These are phyloP conservation scores for Sphenodon punctatus DNA, from an alignment of 2,797 vertebrate species.

Conservation along the genomic window DNA sequence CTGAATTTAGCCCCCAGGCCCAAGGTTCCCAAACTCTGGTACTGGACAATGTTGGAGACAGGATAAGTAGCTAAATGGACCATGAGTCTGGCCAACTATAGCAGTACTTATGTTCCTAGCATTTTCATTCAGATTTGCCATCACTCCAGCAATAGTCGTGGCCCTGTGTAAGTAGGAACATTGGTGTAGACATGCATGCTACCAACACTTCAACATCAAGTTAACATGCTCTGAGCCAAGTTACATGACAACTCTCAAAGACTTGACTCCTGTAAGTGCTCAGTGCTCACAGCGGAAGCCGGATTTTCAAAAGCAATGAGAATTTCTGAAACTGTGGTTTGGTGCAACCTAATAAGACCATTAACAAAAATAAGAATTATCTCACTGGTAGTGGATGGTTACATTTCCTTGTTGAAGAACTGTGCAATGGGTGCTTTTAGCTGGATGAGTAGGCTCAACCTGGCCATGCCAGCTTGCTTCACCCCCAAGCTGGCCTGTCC, in stretches of 20 bases:
- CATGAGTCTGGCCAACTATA: too few species aligned
- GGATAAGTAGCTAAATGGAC: too few species aligned
- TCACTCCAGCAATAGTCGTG: neutral
- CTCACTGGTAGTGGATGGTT: conserved; percentile 6
- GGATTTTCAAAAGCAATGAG: neutral
- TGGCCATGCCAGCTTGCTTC: too few species aligned
- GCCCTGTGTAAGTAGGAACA: neutral
- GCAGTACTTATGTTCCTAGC: too few species aligned
- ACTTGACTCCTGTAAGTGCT: neutral
- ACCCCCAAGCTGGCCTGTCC: too few species aligned
- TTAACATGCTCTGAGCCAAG: neutral
- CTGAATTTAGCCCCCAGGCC: too few species aligned
- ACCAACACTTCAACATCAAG: accelerated
- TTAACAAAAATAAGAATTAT: neutral
- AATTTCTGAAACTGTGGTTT: neutral
- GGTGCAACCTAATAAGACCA: accelerated
- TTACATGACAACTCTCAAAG: neutral
- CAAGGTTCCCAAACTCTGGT: too few species aligned
- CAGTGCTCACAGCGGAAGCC: neutral
- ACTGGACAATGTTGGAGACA: too few species aligned
- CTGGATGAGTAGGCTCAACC: too few species aligned
- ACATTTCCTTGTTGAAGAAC: neutral
- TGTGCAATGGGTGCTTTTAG: too few species aligned
- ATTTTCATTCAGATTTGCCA: neutral
- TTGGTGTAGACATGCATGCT: neutral